Evolutionary conservation across 2,113 vertebrate genomes (phyloP), one percentile per base, ranked within the genome.

Genomic region (Mirza zaza): DNA sequence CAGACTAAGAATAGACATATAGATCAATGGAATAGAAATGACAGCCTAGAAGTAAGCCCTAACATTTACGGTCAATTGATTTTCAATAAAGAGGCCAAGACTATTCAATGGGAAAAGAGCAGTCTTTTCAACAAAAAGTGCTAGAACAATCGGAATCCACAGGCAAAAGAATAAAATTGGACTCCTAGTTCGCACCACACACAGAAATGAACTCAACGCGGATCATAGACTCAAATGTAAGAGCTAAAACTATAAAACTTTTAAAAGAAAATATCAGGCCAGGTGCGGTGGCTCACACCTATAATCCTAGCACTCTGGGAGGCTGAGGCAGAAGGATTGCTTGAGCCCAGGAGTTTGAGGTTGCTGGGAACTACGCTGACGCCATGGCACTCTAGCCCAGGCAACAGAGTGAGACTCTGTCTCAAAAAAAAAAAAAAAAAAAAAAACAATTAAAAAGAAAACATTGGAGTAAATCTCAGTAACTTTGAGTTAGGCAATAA

Each of bases 41-140:
- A 86, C 36, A 91, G 52, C 90, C 52, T 82, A 81, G n/a, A 87
- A 59, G 6, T 65, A 91, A 76, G 63, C 82, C 39, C 50, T 83
- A 82, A 83, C 20, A 87, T 76, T 70, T 61, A 73, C 55, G 59
- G 36, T 93, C 70, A 95, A 75, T 0, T 83, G 39, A 91, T 95
- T 95, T 87, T 91, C 81, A 83, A 87, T 21, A 86, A 52, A 77
- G 39, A 48, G 39, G 50, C 79, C 15, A 95, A 91, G 32, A 91
- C 34, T 32, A 84, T 79, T 94, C n/a, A 84, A 73, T 88, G 39
- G 17, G 13, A 39, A 96, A 86, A 67, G 7, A 85, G 84, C 27
- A 85, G 25, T 83, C 36, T 77, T 93, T 95, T 94, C 59, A 89
- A 79, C 48, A 52, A 92, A 91, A 91, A 52, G 34, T 87, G 48